Evolutionary conservation across 2,888 invertebrate species (phyloP).

Genomic region (Diarsia dahlii): DNA sequence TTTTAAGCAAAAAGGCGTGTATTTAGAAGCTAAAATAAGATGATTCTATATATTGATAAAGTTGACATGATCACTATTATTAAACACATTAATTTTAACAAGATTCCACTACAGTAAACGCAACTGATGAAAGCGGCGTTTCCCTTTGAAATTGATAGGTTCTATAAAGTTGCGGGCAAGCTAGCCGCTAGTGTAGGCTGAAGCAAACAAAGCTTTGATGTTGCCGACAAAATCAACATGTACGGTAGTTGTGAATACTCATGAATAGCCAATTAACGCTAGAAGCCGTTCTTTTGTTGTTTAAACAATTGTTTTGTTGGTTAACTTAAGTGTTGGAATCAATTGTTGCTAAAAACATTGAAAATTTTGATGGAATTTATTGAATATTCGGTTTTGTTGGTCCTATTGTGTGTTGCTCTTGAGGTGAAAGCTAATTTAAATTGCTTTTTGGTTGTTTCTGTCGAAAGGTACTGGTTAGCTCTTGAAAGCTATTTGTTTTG

Average conservation of each 20-base stretch:
- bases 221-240: slow-evolving; percentile 63
- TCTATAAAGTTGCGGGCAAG: slow-evolving; percentile 55
- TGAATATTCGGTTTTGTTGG: slow-evolving; percentile 26
- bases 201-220: slow-evolving; percentile 63
- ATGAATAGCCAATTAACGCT: slow-evolving; percentile 64
- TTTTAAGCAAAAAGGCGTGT: no score
- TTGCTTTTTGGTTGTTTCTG: slow-evolving; percentile 43
- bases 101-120: slow-evolving; percentile 20
- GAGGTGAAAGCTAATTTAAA: slow-evolving; percentile 53
- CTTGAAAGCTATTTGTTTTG: slow-evolving; percentile 35
- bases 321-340: slow-evolving; percentile 44
- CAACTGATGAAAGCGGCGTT: slow-evolving; percentile 48
- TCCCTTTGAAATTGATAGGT: slow-evolving; percentile 61
- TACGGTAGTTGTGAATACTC: slow-evolving; percentile 41
- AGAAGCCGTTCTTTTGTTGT: slow-evolving; percentile 55
- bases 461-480: slow-evolving; percentile 2
- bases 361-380: slow-evolving; percentile 30
- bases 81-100: slow-evolving; percentile 15
- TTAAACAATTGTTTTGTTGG: slow-evolving; percentile 50
- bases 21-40: no score
- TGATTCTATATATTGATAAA: background rate
- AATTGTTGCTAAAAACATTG: slow-evolving; percentile 50
- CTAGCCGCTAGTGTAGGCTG: slow-evolving; percentile 39
- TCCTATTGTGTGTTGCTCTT: slow-evolving; percentile 39
- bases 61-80: background rate